phyloP scores from a whole-genome alignment of 2,797 vertebrate genomes.

The Antrozous pallidus region DNA sequence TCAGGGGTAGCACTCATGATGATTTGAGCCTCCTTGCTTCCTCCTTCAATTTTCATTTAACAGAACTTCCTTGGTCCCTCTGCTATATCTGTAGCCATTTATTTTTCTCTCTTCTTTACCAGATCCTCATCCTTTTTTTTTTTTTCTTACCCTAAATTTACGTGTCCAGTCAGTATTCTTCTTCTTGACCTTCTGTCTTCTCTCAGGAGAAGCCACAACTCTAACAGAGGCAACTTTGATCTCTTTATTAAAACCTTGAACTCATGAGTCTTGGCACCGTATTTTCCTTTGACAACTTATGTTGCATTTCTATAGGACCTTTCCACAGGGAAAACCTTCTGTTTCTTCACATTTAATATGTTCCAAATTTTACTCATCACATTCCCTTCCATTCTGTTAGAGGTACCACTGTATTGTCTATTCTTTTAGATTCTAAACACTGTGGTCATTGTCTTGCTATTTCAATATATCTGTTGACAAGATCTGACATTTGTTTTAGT shows the following conservation, averaged over 20 bases:
- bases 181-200: background rate
- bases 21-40: background rate
- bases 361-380: background rate
- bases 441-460: background rate
- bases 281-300: background rate
- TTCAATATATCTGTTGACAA: background rate
- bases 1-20: background rate
- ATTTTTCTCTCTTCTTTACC: background rate
- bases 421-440: background rate
- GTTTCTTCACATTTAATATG: background rate
- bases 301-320: background rate
- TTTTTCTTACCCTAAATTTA: background rate
- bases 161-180: background rate
- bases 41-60: background rate
- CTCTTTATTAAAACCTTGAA: background rate
- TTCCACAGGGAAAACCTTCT: background rate
- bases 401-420: background rate
- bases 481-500: background rate
- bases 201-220: background rate
- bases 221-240: background rate
- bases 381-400: background rate
- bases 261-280: background rate
- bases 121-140: background rate
- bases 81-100: background rate
- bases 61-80: background rate